phyloP scores from a whole-genome alignment of 1,140 invertebrate species.

The Bombus haemorrhoidalis region DNA sequence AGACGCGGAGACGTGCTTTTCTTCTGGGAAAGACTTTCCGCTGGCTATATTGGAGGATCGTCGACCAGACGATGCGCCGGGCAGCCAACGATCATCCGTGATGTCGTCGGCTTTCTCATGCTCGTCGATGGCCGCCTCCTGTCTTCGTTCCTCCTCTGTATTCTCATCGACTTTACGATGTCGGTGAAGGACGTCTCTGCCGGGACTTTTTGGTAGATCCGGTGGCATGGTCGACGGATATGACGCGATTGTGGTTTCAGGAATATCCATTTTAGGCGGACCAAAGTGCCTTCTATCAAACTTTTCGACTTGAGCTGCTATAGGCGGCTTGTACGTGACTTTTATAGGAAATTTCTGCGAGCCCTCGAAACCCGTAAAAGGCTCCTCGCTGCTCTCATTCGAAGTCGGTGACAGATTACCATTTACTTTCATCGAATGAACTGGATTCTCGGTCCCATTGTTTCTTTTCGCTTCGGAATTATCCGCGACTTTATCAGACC shows the following conservation, averaged over 20 bases:
- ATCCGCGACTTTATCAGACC: constrained; percentile 8
- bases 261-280: constrained; percentile 63
- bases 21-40: constrained; percentile 8
- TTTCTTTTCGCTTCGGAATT: background rate
- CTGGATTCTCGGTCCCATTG: background rate
- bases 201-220: constrained; percentile 72
- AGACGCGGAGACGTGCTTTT: constrained; percentile 6
- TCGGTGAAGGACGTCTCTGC: constrained; percentile 65
- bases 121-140: constrained; percentile 42
- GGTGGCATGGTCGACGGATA: constrained; percentile 38
- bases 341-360: constrained; percentile 75
- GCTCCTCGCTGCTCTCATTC: constrained; percentile 58
- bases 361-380: constrained; percentile 73
- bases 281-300: constrained; percentile 78
- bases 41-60: constrained; percentile 30
- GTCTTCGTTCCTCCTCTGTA: constrained; percentile 37
- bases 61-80: constrained; percentile 30
- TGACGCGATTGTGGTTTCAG: constrained; percentile 41
- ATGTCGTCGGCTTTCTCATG: constrained; percentile 47
- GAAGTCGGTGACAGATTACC: background rate
- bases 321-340: constrained; percentile 70
- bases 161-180: constrained; percentile 56
- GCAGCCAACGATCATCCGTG: constrained; percentile 39
- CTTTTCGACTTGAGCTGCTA: constrained; percentile 68
- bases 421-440: background rate